A percentile compares a stretch with the other conserved stretches of the same genome.
phyloP scores from a whole-genome alignment of 1,140 invertebrate species.

The Octopus bimaculoides region DNA sequence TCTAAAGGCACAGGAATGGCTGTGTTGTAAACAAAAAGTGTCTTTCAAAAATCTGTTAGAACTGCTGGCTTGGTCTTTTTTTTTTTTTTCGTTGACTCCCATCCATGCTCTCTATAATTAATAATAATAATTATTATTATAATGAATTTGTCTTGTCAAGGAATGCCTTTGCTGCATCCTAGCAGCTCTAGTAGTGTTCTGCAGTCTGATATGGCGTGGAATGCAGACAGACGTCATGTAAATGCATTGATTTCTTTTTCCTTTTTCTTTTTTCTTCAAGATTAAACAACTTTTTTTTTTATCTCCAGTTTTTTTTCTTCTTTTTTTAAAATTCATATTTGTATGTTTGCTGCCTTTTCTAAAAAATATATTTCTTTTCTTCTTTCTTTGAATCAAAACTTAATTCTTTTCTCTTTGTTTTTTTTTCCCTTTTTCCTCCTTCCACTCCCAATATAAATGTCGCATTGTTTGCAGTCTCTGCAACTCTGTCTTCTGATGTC shows the following conservation, averaged over 20 bases:
- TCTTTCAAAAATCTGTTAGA: no score
- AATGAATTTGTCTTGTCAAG: neutral
- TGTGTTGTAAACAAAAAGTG: no score
- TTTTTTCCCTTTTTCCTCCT: neutral
- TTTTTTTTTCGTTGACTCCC: no score
- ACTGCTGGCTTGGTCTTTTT: no score
- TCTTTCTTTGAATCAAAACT: neutral
- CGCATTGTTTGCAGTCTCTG: neutral
- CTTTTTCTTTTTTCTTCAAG: neutral
- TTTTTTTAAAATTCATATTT: no score
- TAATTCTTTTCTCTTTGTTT: neutral
- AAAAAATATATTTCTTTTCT: no score
- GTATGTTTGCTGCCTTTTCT: no score
- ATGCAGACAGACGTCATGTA: slow-evolving; percentile 6
- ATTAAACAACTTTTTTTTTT: no score
- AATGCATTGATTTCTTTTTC: neutral
- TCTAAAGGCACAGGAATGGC: no score
- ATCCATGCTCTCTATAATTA: no score
- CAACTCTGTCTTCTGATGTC: neutral
- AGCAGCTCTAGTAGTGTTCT: slow-evolving; percentile 1
- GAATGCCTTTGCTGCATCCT: neutral
- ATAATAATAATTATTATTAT: neutral
- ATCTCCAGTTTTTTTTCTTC: no score
- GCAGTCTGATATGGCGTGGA: slow-evolving; percentile 3
- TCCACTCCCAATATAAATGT: neutral